Conservation (phyloP, 2,888 invertebrate species). For the Leptothorax acervorum region DNA sequence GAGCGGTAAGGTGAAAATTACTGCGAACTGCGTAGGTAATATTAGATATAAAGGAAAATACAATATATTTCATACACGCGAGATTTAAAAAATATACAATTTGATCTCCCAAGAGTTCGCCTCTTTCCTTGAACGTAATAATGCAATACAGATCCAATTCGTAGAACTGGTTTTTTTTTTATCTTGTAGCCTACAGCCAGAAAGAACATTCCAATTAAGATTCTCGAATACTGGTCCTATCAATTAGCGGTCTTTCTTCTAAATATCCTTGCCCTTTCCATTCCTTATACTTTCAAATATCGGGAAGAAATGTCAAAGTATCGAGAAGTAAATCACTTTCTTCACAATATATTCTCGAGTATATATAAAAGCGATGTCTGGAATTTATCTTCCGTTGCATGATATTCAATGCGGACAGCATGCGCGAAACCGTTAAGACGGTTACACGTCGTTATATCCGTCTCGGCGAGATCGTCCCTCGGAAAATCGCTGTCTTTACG, state of each 20-base stretch:
- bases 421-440: not conserved
- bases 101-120: not conserved
- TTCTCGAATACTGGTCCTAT: not conserved
- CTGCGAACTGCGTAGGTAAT: not conserved
- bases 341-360: not conserved
- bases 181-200: not conserved
- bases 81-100: constrained; percentile 6
- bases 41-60: not conserved
- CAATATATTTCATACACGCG: not conserved
- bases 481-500: not conserved
- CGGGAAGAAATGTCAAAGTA: not conserved
- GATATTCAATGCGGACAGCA: not conserved
- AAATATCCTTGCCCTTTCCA: not conserved
- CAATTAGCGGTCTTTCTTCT: not conserved
- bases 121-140: not conserved
- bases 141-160: not conserved
- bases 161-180: constrained; percentile 9
- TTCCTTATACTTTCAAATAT: constrained; percentile 8
- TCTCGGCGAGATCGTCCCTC: not conserved
- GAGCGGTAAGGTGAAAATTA: constrained; percentile 25
- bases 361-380: not conserved
- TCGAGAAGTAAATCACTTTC: not conserved
- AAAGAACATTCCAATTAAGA: constrained; percentile 11
- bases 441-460: not conserved
- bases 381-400: not conserved